These are phyloP conservation scores for Hydrophis major DNA, from an alignment of 2,797 vertebrate genomes.

Conservation along the genomic window DNA sequence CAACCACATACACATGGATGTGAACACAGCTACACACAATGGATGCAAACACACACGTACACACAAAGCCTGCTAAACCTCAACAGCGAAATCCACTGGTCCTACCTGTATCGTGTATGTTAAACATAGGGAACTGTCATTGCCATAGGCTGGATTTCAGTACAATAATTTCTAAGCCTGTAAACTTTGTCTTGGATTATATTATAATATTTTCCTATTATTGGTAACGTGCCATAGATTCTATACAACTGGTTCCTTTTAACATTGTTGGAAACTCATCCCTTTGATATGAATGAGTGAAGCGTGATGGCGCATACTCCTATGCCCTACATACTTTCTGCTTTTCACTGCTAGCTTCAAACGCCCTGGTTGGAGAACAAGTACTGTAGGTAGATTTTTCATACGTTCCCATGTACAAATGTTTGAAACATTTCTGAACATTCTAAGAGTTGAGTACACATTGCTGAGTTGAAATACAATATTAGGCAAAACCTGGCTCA, in stretches of 20 bases:
- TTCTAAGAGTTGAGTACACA: not conserved
- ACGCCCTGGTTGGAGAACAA: not conserved
- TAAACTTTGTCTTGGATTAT: not conserved
- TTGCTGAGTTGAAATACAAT: not conserved
- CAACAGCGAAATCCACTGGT: not conserved
- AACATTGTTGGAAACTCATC: not conserved
- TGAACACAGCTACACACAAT: not conserved
- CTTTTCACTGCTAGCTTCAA: not conserved
- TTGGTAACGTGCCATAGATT: not conserved
- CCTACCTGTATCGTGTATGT: not conserved
- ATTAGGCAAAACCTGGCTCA: too few species aligned
- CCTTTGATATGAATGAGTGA: not conserved
- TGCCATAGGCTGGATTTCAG: conserved; percentile 16
- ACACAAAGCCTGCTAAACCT: not conserved
- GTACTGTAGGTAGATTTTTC: not conserved
- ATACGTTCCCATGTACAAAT: not conserved
- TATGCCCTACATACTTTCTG: not conserved
- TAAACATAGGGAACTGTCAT: not conserved
- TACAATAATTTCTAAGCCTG: conserved; percentile 22
- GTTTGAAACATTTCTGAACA: not conserved
- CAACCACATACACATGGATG: too few species aligned
- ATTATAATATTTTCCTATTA: not conserved
- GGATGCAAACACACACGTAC: not conserved
- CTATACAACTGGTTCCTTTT: not conserved
- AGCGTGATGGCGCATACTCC: not conserved